Evolutionary conservation across 2,797 vertebrate genomes (phyloP), one percentile per base, ranked within the genome.

Genomic region (Setipinna tenuifilis): DNA sequence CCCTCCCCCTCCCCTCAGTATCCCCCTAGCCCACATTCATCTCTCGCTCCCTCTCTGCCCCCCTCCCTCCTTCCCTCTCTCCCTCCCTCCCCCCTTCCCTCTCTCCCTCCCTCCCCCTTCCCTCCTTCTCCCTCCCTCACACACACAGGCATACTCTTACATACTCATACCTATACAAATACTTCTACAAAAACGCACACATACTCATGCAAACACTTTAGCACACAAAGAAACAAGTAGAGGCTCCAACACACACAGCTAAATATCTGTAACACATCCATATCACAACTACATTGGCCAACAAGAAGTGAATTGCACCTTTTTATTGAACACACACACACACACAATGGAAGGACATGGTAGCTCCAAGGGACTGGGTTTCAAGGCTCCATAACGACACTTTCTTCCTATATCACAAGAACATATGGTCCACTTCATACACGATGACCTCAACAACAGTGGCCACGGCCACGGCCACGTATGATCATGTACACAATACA

Each of bases 1-100:
- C 86, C 91, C 90, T 92, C 88, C 89, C 91, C 81, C 48, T 59
- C 83, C 81, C 12, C 81, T 28, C 86, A 61, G 31, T 68, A 59
- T 92, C 92, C 90, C 88, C 91, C 91, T 93, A 95, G 93, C 93
- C 95, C 89, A 93, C 93, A 89, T 91, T 92, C 94, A 93, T 92
- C 90, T 88, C 0, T 89, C 80, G 84, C 87, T 83, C 68, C 82
- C 81, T 50, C 86, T 84, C 58, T 80, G 54, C 44, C 82, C 57
- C 28, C 82, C 50, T 10, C 48, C 81, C 41, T 21, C 61, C 68
- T 7, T 35, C 35, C 28, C 17, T 83, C 48, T 23, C 61, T 19
- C 78, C 65, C 86, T 41, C 31, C 82, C 87, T 19, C 84, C 86
- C 90, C 88, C 88, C 90, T 87, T 89, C 80, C 80, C 81, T 50